Evolutionary conservation across 2,113 vertebrate genomes (phyloP).

Genomic region (Mastomys natalensis): DNA sequence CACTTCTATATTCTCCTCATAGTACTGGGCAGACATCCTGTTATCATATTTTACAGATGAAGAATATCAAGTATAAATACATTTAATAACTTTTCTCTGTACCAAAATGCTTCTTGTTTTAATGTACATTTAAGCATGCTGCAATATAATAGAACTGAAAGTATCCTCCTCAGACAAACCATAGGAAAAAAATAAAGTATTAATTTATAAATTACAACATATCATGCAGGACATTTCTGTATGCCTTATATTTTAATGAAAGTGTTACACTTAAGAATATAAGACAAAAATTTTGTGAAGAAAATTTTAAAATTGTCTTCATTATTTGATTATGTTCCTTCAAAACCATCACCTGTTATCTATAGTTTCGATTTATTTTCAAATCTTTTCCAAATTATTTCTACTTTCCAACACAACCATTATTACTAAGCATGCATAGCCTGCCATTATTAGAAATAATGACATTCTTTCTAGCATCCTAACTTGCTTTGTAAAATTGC

Average conservation of each 20-base stretch:
- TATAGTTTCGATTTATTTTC: neutral
- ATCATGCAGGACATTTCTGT: neutral
- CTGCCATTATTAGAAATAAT: neutral
- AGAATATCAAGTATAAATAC: neutral
- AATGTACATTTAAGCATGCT: neutral
- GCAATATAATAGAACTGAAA: neutral
- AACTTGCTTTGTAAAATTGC: neutral
- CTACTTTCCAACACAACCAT: neutral
- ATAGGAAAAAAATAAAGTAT: neutral
- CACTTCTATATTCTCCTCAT: neutral
- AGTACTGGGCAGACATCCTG: neutral
- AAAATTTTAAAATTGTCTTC: neutral
- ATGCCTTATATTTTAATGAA: neutral
- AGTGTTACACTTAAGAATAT: neutral
- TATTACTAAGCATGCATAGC: neutral
- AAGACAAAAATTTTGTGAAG: neutral
- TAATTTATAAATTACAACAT: neutral
- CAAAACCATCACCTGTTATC: neutral
- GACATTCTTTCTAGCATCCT: neutral
- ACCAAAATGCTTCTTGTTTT: neutral
- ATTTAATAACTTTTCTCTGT: neutral
- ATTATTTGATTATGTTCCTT: neutral
- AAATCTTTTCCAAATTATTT: neutral
- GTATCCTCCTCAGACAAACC: neutral
- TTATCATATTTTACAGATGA: neutral